Evolutionary conservation across 2,113 vertebrate genomes (phyloP).

Genomic region (Forbesichthys agassizii): DNA sequence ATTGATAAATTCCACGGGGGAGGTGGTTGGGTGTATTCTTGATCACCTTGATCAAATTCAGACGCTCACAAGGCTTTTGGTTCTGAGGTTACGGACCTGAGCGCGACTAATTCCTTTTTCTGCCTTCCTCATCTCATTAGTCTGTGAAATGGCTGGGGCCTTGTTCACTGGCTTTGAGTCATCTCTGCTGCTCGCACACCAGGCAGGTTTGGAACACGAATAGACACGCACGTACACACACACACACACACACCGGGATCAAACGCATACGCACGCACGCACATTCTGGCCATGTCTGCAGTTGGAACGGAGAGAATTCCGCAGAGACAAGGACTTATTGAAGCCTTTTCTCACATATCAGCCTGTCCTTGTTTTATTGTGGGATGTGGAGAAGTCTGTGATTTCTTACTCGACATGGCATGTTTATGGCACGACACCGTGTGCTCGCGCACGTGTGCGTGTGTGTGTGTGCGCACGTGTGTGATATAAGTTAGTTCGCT

Average conservation of each 20-base stretch:
- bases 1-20: conserved; percentile 15
- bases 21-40: conserved; percentile 43
- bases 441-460: conserved; percentile 3
- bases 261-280: neutral
- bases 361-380: conserved; percentile 26
- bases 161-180: conserved; percentile 25
- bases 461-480: neutral
- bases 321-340: conserved; percentile 32
- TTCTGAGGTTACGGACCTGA: conserved; percentile 52
- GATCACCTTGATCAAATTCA: conserved; percentile 49
- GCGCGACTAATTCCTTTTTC: conserved; percentile 50
- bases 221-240: neutral
- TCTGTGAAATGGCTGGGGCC: conserved; percentile 36
- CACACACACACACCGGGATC: neutral
- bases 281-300: conserved; percentile 8
- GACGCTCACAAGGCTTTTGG: conserved; percentile 35
- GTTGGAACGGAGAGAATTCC: neutral
- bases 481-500: conserved; percentile 39
- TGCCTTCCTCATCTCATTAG: conserved; percentile 58
- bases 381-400: conserved; percentile 25
- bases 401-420: conserved; percentile 48
- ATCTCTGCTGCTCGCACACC: conserved; percentile 33
- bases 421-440: conserved; percentile 40
- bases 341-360: conserved; percentile 33
- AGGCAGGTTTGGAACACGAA: conserved; percentile 9